Evolutionary conservation across 2,888 invertebrate species (phyloP), one percentile per base, ranked within the genome.

Genomic region (Crocallis elinguaria): DNA sequence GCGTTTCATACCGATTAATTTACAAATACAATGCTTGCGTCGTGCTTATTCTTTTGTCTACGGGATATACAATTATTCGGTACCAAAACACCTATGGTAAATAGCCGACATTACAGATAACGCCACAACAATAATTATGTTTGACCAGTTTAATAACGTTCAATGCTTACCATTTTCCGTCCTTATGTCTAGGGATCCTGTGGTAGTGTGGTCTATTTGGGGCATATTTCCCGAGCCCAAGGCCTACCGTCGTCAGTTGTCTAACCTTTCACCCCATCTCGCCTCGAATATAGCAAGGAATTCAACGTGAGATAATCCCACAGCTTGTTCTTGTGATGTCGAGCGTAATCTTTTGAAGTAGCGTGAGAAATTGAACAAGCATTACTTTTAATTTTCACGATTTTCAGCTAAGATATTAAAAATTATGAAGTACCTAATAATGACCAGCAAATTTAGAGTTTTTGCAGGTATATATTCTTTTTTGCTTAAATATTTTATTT

Each of bases 161-260:
- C 12, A 41, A 7, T 16, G 12, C n/a, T n/a, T 33, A 36, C 30
- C 19, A 19, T 12, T 27, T 36, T 41, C 30, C 9, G 41, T 52
- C 52, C 51, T 39, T 21, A 30, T 14, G 25, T 5, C 17, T 14
- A 19, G 19, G 17, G 37, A 25, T 44, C 32, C 19, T 52, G 48
- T 23, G 48, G 48, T 48, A 30, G 12, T 25, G 46, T 16, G 53
- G 48, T 33, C 30, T 42, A 48, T 49, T 33, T 27, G 14, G 42
- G 38, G 42, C 27, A 33, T 49, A 45, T 45, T 43, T 33, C 35
- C n/a, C 29, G 17, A 35, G 30, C 16, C 30, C 14, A 12, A 33
- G 14, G 14, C 8, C 7, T 21, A 54, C 53, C 53, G 43, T 54
- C 53, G 48, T 54, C 53, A 54, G 46, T 38, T 53, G 53, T 54